Percentiles rank a stretch among this genome's conserved stretches.
These are phyloP conservation scores for Lamellibrachia columna DNA, from an alignment of 2,888 invertebrate genomes.

Conservation along the genomic window DNA sequence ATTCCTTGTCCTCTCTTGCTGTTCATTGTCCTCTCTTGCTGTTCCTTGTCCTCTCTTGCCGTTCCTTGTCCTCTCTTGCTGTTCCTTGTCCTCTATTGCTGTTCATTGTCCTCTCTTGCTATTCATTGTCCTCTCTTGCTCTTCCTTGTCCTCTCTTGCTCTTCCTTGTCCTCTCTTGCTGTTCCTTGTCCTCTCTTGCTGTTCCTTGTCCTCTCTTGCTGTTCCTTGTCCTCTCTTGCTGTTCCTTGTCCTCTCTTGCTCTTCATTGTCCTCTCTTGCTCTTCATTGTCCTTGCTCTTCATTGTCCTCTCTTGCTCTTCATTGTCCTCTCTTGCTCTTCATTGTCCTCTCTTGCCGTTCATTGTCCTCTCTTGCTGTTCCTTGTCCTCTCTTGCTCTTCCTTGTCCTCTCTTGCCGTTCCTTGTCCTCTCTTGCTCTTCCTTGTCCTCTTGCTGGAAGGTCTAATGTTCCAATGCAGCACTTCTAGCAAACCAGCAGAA, in stretches of 20 bases:
- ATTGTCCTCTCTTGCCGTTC: not conserved
- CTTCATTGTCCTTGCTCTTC: not conserved
- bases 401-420: not conserved
- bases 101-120: too few species aligned
- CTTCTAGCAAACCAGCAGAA: not conserved
- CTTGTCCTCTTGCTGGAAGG: not conserved
- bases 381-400: not conserved
- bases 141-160: not conserved
- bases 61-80: too few species aligned
- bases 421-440: not conserved
- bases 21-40: too few species aligned
- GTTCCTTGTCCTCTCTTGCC: too few species aligned
- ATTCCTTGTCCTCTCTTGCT: not conserved
- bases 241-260: not conserved
- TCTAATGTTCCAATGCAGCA: not conserved
- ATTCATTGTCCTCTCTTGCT: not conserved
- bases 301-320: not conserved
- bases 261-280: not conserved
- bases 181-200: too few species aligned
- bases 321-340: too few species aligned
- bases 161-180: not conserved
- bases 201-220: not conserved
- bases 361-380: conserved; percentile 22
- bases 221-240: not conserved
- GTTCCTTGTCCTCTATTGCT: too few species aligned